These are phyloP conservation scores for Cylloceria caligata DNA, from an alignment of 2,888 invertebrate species.

Conservation along the genomic window DNA sequence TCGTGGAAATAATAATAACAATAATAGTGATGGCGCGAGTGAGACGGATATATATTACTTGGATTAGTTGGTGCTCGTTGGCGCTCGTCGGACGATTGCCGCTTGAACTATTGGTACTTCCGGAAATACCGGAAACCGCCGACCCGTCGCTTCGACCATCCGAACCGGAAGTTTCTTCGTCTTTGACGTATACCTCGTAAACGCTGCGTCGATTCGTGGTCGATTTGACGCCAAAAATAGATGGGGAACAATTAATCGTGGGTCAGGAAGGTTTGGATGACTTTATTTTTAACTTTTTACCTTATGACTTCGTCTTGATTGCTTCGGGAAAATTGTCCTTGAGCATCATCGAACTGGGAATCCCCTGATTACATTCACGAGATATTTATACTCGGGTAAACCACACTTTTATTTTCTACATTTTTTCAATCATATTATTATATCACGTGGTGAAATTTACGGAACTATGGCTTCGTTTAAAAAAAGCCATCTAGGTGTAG, in stretches of 20 bases:
- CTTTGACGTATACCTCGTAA: constrained; percentile 82
- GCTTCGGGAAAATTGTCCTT: constrained; percentile 74
- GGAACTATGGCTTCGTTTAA: not conserved
- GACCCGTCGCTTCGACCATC: constrained; percentile 70
- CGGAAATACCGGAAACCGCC: constrained; percentile 67
- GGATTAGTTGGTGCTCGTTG: constrained; percentile 74
- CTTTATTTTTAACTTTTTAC: constrained; percentile 70
- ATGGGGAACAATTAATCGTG: not conserved
- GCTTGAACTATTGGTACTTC: constrained; percentile 42
- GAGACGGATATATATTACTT: constrained; percentile 70
- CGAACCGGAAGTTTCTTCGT: constrained; percentile 71
- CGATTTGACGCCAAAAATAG: not conserved
- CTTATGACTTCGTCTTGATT: constrained; percentile 79
- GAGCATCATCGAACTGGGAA: constrained; percentile 76
- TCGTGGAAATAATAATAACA: not conserved
- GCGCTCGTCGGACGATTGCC: constrained; percentile 38
- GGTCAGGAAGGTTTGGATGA: not conserved
- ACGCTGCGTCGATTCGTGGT: constrained; percentile 71
- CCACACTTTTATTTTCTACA: not conserved
- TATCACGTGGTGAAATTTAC: not conserved
- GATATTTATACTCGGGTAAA: not conserved
- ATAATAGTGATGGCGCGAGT: not conserved
- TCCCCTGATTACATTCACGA: constrained; percentile 72
- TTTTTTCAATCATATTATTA: not conserved
- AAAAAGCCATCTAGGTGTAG: not conserved